Percentiles rank a stretch among this genome's conserved stretches.
Evolutionary conservation across 37 sponge, comb jelly and placozoan species (phyloP).

Genomic region (Ephydatia muelleri): DNA sequence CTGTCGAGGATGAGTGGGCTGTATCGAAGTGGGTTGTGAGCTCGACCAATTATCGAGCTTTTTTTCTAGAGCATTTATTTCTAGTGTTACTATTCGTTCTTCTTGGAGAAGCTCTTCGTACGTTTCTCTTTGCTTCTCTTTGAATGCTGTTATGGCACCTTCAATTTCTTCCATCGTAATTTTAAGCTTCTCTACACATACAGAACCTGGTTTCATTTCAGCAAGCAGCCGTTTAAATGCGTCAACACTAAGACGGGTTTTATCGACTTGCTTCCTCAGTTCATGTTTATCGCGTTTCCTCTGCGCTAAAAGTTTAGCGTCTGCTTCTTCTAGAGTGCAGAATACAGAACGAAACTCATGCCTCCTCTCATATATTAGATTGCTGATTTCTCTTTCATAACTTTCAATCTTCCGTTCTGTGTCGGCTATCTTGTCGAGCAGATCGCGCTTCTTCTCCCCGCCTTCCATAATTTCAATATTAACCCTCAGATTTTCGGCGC

Average conservation of each 20-base stretch:
- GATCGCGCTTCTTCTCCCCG: background rate
- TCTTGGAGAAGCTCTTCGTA: conserved; percentile 76
- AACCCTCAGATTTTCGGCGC: background rate
- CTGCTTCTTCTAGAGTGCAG: conserved; percentile 62
- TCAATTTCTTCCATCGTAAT: conserved; percentile 81
- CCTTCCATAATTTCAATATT: background rate
- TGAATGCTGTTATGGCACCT: conserved; percentile 56
- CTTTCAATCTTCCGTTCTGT: background rate
- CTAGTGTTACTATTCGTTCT: conserved; percentile 54
- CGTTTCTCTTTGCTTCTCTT: conserved; percentile 75
- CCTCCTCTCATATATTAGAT: conserved; percentile 42
- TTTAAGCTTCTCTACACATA: conserved; percentile 70
- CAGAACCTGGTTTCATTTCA: conserved; percentile 55
- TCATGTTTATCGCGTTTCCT: conserved; percentile 64
- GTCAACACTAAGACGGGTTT: conserved; percentile 28
- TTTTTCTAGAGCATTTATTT: conserved; percentile 75
- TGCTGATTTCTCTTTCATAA: conserved; percentile 51
- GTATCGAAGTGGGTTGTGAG: background rate
- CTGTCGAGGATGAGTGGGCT: background rate
- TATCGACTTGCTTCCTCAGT: conserved; percentile 49
- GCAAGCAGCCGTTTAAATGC: conserved; percentile 44
- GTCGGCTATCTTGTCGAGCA: background rate
- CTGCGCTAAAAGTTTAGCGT: conserved; percentile 28
- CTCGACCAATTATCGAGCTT: conserved; percentile 69
- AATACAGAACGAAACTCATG: conserved; percentile 37